Evolutionary conservation across 37 sponge, comb jelly and placozoan genomes (phyloP), one percentile per base, ranked within the genome.

Genomic region (Ianthella basta): DNA sequence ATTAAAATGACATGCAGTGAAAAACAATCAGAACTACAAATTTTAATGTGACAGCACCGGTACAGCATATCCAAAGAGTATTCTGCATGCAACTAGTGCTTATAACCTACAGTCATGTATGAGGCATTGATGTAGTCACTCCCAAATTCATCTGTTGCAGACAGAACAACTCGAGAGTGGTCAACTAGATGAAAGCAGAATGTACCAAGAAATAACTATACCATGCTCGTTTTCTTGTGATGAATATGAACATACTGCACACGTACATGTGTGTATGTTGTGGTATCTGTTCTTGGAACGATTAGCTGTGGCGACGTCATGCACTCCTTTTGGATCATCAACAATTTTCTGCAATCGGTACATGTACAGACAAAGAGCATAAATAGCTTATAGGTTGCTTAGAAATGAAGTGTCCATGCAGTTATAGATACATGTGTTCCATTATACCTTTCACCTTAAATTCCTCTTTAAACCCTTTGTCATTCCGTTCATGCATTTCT

Each of bases 221-320:
- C 94, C 91, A 81, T 96, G 96, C 74, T 96, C 96, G 81, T 89
- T 91, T 93, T 60, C 27, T 18, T 37, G 34, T 29, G 25, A 36
- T 32, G n/a, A 55, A 15, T 27, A n/a, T 25, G 32, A 23, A 5
- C 8, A 56, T 2, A 25, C 25, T 24, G 13, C n/a, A 41, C 10
- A 61, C 94, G 79, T 55, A 94, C 94, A 95, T 32, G 96, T 91
- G 24, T 92, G 73, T 44, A 95, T 90, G 66, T 95, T 95, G 81
- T 92, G 90, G 86, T 95, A 95, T 73, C 96, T 82, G 88, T 98
- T 98, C 85, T 98, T 98, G 39, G 95, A 64, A 34, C 89, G 92
- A 70, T 96, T 96, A 1, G 27, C 33, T 35, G 12, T 69, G 27
- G 70, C 29, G 35, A 69, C 34, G 12, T 30, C 33, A n/a, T 69